Percentiles rank a stretch among this genome's conserved stretches.
These are phyloP conservation scores for Hyla sarda DNA, from an alignment of 2,113 vertebrate species.

Conservation along the genomic window DNA sequence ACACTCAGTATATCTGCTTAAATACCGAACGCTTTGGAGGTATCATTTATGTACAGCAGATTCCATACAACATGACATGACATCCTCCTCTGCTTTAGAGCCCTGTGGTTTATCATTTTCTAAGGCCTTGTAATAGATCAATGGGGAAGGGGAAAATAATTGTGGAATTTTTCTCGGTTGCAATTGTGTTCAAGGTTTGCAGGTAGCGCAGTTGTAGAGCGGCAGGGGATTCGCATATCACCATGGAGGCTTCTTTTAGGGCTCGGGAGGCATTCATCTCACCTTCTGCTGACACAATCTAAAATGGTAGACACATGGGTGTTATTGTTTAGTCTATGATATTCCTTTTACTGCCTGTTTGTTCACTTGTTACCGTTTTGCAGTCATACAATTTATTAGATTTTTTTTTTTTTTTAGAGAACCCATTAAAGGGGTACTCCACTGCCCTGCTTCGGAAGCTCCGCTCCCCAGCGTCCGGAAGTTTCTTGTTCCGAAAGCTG, in stretches of 20 bases:
- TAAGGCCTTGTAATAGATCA: conserved; percentile 75
- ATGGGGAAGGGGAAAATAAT: conserved; percentile 88
- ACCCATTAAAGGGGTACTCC: no score
- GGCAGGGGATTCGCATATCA: conserved; percentile 77
- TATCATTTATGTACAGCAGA: background rate
- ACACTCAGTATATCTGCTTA: no score
- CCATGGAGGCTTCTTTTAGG: conserved; percentile 83
- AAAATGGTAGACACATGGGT: background rate
- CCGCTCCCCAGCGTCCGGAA: no score
- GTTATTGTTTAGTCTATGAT: no score
- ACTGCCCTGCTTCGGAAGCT: no score
- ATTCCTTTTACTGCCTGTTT: no score
- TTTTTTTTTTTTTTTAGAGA: no score
- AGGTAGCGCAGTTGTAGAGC: conserved; percentile 85
- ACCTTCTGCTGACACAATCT: conserved; percentile 73
- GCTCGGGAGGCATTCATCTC: conserved; percentile 85
- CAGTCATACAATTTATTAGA: no score
- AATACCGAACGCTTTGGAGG: no score
- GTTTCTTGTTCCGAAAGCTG: no score
- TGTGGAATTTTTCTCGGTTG: conserved; percentile 87
- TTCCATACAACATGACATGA: no score
- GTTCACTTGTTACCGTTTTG: no score
- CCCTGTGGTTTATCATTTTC: background rate
- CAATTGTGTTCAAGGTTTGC: conserved; percentile 80
- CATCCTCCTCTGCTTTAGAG: background rate